Percentiles rank a stretch among this genome's conserved stretches.
Conservation (phyloP, 2,888 invertebrate genomes). For the Pseudanteris insignis region DNA sequence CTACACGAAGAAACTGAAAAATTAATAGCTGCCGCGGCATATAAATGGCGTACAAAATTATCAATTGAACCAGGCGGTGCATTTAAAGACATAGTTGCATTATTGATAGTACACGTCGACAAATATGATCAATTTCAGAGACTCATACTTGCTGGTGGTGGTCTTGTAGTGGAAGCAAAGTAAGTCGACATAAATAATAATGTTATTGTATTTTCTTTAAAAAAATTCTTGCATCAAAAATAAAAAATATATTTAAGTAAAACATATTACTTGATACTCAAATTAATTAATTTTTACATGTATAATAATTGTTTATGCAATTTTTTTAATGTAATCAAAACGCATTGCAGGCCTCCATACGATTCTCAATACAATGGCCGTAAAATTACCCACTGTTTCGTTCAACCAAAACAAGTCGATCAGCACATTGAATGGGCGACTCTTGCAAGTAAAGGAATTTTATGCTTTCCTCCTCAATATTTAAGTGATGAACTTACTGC, state of each 20-base stretch:
- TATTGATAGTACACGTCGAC: slow-evolving; percentile 72
- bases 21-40: no score
- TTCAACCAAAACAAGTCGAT: slow-evolving; percentile 70
- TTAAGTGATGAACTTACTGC: slow-evolving; percentile 71
- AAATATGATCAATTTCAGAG: slow-evolving; percentile 73
- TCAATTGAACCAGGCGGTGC: slow-evolving; percentile 55
- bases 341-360: slow-evolving; percentile 59
- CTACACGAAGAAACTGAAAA: no score
- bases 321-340: no score
- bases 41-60: slow-evolving; percentile 76
- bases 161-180: slow-evolving; percentile 72
- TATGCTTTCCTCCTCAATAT: slow-evolving; percentile 73
- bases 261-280: background rate
- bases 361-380: slow-evolving; percentile 55
- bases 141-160: slow-evolving; percentile 82
- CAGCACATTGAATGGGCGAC: slow-evolving; percentile 70
- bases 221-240: no score
- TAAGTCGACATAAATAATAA: slow-evolving; percentile 52
- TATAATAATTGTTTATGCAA: no score
- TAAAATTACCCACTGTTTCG: slow-evolving; percentile 76
- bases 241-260: no score
- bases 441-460: slow-evolving; percentile 69
- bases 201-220: no score
- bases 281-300: slow-evolving; percentile 4
- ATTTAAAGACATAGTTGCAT: slow-evolving; percentile 67